phyloP scores from a whole-genome alignment of 2,113 vertebrate genomes.

The Cynopterus brachyotis region DNA sequence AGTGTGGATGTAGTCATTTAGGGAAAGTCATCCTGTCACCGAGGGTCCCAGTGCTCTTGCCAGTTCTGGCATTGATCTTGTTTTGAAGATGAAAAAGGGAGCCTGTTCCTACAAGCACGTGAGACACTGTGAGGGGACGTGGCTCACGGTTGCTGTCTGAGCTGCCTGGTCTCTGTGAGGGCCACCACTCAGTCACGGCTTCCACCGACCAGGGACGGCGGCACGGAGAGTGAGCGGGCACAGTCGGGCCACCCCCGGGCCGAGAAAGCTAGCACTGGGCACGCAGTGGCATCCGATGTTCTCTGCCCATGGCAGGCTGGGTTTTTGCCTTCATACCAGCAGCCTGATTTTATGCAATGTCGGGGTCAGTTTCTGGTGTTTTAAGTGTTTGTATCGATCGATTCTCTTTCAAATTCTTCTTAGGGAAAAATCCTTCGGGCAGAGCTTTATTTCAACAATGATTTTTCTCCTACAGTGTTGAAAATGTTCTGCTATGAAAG shows the following conservation, averaged over 20 bases:
- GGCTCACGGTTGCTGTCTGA: fast-evolving
- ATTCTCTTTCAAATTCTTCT: background rate
- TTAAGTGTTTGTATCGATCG: background rate
- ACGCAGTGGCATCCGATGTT: fast-evolving
- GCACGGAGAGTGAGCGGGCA: background rate
- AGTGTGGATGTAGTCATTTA: background rate
- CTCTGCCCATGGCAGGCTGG: fast-evolving
- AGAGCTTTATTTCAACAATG: background rate
- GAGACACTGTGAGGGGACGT: background rate
- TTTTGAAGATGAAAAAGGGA: background rate
- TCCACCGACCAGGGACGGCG: fast-evolving
- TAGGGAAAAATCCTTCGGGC: background rate
- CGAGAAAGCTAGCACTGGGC: fast-evolving
- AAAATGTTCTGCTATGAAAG: background rate
- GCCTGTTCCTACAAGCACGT: fast-evolving
- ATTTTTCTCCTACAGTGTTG: background rate
- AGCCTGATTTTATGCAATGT: fast-evolving
- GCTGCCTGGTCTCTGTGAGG: too few species aligned
- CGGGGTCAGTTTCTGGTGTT: background rate
- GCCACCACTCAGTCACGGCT: fast-evolving
- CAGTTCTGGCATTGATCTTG: fast-evolving
- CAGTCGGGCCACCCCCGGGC: background rate
- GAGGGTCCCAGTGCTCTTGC: background rate
- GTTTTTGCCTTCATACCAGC: background rate
- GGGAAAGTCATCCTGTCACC: background rate